These are phyloP conservation scores for Plutella xylostella DNA, from an alignment of 2,888 invertebrate species.

Conservation along the genomic window DNA sequence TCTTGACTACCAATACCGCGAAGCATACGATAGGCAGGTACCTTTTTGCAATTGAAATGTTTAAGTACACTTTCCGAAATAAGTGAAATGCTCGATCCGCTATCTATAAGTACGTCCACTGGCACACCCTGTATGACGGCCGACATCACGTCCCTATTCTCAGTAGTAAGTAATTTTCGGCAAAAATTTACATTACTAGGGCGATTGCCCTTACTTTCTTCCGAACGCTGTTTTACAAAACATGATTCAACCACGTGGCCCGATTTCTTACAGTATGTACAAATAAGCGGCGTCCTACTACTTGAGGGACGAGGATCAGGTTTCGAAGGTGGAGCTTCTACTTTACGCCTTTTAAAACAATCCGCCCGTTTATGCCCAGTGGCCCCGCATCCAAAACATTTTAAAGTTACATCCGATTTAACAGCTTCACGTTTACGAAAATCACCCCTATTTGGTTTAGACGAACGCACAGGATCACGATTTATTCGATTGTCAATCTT, in stretches of 20 bases:
- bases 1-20: conserved; percentile 16
- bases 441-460: background rate
- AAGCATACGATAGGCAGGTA: conserved; percentile 13
- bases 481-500: background rate
- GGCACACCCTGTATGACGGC: conserved; percentile 7
- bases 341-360: background rate
- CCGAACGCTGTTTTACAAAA: background rate
- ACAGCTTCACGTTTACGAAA: background rate
- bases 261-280: background rate
- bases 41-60: conserved; percentile 14
- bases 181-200: conserved; percentile 3
- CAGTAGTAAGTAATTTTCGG: background rate
- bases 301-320: background rate
- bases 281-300: background rate
- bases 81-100: conserved; percentile 9
- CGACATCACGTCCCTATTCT: background rate
- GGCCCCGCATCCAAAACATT: background rate
- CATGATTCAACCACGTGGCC: background rate
- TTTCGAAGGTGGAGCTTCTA: too few relatives aligned
- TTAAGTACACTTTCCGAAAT: conserved; percentile 13
- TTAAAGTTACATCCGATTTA: background rate
- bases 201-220: background rate
- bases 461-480: background rate
- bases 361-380: background rate
- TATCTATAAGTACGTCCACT: conserved; percentile 12